Evolutionary conservation across 2,797 vertebrate species (phyloP), one percentile per base, ranked within the genome.

Genomic region (Discoglossus pictus): DNA sequence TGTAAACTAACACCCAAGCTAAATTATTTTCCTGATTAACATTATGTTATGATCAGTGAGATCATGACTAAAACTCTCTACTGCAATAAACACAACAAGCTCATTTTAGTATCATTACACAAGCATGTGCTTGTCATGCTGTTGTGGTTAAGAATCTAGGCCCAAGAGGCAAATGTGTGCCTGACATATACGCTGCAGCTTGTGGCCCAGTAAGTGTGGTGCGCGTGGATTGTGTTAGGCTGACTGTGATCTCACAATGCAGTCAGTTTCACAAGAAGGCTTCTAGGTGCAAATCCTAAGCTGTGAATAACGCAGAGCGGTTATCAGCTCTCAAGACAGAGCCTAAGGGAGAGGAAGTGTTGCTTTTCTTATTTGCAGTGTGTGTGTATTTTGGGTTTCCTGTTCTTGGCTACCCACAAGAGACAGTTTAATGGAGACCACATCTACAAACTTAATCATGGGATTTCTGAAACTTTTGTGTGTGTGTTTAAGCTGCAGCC

Each of bases 381-480:
- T 62, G 61, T 35, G 46, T 35, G 39, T 42, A 48, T 62, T 56
- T 56, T 70, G 59, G 67, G 59, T 56, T 70, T 70, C 67, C 67
- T 62, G 67, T 55, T 62, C 23, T 56, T 48, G 35, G 50, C 55
- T 35, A 9, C 43, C 67, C 24, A 6, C 34, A 55, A 46, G 7
- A 62, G 59, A 56, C 59, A 2, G 59, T 70, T 63, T 34, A 51
- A 35, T 16, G 13, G 12, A 56, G 17, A 39, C 51, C 59, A 62
- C 39, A 62, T 48, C 25, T 66, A 38, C 56, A 25, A 60, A 42
- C 8, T 10, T 13, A 43, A n/a, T 15, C 13, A 51, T 50, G 31
- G 15, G 18, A 24, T 46, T 36, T 44, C 15, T 18, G 17, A 51
- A 40, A 27, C 24, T 46, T 53, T 12, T 56, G 40, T 56, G 9